phyloP scores from a whole-genome alignment of 2,888 invertebrate genomes.

The Agelastica alni region DNA sequence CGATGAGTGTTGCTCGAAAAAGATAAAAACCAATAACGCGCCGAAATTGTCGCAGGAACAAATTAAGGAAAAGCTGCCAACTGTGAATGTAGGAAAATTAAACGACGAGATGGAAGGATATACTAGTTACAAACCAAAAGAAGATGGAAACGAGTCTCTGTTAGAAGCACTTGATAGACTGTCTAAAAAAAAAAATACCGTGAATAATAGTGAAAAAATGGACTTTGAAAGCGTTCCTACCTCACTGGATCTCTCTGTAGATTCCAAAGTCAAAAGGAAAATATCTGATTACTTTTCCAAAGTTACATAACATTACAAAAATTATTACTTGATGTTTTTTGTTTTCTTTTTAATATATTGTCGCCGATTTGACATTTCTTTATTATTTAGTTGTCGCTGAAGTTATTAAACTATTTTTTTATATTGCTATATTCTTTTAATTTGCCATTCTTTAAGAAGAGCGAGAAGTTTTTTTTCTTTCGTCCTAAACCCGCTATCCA shows the following conservation, averaged over 20 bases:
- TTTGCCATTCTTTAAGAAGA: no score
- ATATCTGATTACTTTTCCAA: constrained; percentile 44
- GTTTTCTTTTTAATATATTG: not conserved
- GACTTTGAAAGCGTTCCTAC: constrained; percentile 23
- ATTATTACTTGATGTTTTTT: not conserved
- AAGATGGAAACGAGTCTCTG: constrained; percentile 29
- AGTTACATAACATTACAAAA: not conserved
- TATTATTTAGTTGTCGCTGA: no score
- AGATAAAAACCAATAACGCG: not conserved
- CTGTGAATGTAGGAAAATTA: constrained; percentile 39
- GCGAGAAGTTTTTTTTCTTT: no score
- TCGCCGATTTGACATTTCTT: no score
- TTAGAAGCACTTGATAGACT: constrained; percentile 38
- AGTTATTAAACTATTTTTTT: no score
- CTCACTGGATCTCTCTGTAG: no score
- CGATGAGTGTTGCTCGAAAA: not conserved
- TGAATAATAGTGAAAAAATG: constrained; percentile 26
- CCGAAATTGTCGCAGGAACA: constrained; percentile 17
- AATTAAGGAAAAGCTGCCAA: constrained; percentile 34
- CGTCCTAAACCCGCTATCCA: no score
- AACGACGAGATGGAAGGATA: constrained; percentile 46
- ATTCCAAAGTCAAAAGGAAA: constrained; percentile 24
- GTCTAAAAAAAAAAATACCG: constrained; percentile 15
- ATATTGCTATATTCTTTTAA: no score
- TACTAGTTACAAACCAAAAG: constrained; percentile 25